Conservation (phyloP, 2,797 vertebrate genomes). For the Phalloptychus januarius region DNA sequence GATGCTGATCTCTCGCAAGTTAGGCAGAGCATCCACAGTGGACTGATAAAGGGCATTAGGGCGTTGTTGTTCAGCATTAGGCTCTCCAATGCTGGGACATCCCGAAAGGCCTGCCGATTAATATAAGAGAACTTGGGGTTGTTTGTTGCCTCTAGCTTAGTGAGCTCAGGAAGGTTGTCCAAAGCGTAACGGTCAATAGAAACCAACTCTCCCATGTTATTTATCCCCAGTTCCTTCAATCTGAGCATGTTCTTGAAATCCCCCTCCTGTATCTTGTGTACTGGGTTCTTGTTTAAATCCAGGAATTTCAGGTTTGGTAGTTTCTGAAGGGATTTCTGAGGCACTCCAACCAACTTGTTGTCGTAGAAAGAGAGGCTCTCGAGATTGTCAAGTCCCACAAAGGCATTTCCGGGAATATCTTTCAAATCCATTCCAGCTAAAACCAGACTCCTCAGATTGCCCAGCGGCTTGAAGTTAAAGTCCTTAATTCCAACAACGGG, state of each 20-base stretch:
- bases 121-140: constrained; percentile 95
- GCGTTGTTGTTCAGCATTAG: constrained; percentile 98
- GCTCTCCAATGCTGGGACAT: constrained; percentile 94
- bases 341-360: constrained; percentile 90
- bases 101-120: constrained; percentile 89
- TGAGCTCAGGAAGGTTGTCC: constrained; percentile 96
- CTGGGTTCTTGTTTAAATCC: constrained; percentile 97
- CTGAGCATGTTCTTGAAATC: constrained; percentile 96
- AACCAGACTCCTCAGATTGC: constrained; percentile 91
- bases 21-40: constrained; percentile 91
- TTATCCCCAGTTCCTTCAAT: constrained; percentile 95
- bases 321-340: constrained; percentile 92
- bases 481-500: constrained; percentile 93
- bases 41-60: constrained; percentile 92
- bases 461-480: constrained; percentile 94
- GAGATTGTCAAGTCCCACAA: constrained; percentile 94
- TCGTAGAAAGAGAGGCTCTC: constrained; percentile 97
- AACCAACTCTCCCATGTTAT: constrained; percentile 95
- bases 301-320: constrained; percentile 95
- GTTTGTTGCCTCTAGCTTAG: constrained; percentile 96
- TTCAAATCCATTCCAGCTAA: constrained; percentile 96
- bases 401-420: constrained; percentile 91
- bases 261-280: constrained; percentile 93
- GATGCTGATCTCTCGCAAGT: constrained; percentile 94
- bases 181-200: constrained; percentile 91